Conservation (phyloP, 2,888 invertebrate genomes). For the Anorthoa munda region DNA sequence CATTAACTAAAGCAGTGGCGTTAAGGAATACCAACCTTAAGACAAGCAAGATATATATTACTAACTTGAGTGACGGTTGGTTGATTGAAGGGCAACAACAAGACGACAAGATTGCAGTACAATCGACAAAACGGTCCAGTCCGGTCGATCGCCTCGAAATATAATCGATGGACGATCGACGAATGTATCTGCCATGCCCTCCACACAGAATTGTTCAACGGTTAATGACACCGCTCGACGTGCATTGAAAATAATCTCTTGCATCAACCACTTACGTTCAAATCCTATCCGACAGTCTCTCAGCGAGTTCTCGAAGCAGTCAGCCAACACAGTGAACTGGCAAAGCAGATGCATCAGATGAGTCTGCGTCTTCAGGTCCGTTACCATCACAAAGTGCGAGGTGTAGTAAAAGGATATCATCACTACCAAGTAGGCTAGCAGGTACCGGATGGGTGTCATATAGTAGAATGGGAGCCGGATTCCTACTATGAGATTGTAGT, state of each 20-base stretch:
- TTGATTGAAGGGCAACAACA: too few relatives aligned
- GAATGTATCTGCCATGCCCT: too few relatives aligned
- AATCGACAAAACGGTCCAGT: too few relatives aligned
- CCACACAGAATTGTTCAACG: too few relatives aligned
- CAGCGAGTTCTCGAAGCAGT: slow-evolving; percentile 81
- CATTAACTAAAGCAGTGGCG: neutral
- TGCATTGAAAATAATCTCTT: too few relatives aligned
- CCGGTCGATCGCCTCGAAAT: too few relatives aligned
- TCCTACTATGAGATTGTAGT: slow-evolving; percentile 81
- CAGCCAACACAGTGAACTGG: slow-evolving; percentile 79
- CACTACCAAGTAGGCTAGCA: slow-evolving; percentile 72
- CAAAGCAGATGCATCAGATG: slow-evolving; percentile 82
- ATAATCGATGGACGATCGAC: too few relatives aligned
- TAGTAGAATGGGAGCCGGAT: slow-evolving; percentile 78
- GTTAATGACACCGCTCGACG: too few relatives aligned
- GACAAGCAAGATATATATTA: neutral
- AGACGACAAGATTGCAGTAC: too few relatives aligned
- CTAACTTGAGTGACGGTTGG: too few relatives aligned
- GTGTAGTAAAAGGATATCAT: slow-evolving; percentile 76
- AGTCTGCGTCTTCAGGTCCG: slow-evolving; percentile 81
- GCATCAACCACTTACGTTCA: slow-evolving; percentile 64
- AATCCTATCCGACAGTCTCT: slow-evolving; percentile 73
- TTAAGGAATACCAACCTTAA: neutral
- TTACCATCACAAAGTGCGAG: slow-evolving; percentile 83
- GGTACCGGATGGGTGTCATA: slow-evolving; percentile 71